These are phyloP conservation scores for Gambusia holbrooki DNA, from an alignment of 2,113 vertebrate species.

Conservation along the genomic window DNA sequence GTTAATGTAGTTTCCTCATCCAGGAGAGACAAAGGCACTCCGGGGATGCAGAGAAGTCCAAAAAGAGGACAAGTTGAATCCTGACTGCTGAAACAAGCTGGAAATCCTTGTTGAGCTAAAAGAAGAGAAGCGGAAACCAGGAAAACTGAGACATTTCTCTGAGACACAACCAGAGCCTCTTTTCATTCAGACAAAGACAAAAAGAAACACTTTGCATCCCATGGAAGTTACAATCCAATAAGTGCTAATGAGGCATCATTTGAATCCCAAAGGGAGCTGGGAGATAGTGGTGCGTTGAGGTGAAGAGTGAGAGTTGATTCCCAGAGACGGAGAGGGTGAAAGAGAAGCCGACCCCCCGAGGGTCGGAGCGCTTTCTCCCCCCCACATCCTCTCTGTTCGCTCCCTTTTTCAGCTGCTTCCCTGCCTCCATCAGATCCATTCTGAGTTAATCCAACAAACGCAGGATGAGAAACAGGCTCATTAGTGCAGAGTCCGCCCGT, in stretches of 20 bases:
- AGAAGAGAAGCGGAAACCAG: constrained; percentile 44
- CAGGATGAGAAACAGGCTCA: constrained; percentile 73
- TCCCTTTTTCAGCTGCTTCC: constrained; percentile 50
- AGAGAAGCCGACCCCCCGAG: constrained; percentile 63
- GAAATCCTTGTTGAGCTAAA: neutral
- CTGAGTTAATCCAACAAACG: constrained; percentile 62
- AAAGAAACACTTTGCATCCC: constrained; percentile 55
- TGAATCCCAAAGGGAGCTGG: constrained; percentile 72
- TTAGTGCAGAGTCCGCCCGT: constrained; percentile 57
- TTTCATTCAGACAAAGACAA: constrained; percentile 30
- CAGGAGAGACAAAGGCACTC: neutral
- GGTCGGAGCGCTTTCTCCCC: constrained; percentile 57
- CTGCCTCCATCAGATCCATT: constrained; percentile 76
- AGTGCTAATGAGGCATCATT: constrained; percentile 78
- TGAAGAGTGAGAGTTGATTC: constrained; percentile 58
- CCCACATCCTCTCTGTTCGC: constrained; percentile 32
- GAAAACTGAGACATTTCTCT: constrained; percentile 26
- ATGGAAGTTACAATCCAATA: constrained; percentile 72
- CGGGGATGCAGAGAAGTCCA: neutral
- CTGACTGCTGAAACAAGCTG: neutral
- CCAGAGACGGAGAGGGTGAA: constrained; percentile 63
- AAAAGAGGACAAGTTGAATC: neutral
- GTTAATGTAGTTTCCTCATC: neutral
- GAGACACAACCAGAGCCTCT: constrained; percentile 21
- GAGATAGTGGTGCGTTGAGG: constrained; percentile 52